Evolutionary conservation across 2,797 vertebrate genomes (phyloP), one percentile per base, ranked within the genome.

Genomic region (Taeniopygia guttata): DNA sequence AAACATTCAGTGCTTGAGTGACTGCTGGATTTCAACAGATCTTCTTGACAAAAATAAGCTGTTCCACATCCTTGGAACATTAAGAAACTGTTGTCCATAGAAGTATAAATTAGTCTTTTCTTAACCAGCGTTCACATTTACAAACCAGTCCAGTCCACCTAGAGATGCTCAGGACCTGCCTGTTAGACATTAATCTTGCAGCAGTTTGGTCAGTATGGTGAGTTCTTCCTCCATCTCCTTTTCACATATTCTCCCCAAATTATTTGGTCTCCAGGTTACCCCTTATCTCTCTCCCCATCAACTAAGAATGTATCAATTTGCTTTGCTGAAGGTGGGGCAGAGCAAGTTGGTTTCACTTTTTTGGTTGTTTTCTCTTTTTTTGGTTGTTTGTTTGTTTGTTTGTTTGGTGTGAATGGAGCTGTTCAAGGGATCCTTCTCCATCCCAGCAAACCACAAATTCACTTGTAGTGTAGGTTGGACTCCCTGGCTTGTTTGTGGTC

Each of bases 131-230:
- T 90, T 93, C 76, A 62, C 79, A 54, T 78, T 89, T 88, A n/a
- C 40, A 87, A 80, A 64, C 62, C 72, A 77, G 59, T 20, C 68
- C 90, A 87, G 83, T 38, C 90, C 77, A 67, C 82, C 74, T 94
- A 86, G 80, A 94, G 83, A 88, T 84, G 96, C 94, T 97, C 95
- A 94, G 94, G 95, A 95, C 82, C 83, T 92, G 63, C 89, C 91
- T 48, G 87, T 87, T 89, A 81, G 84, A 92, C 92, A 81, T 84
- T 59, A 67, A 81, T 58, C 89, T 83, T 82, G 78, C 80, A 75
- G 69, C 84, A 78, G 6, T 89, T 85, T 75, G 84, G 77, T 95
- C 79, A n/a, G 59, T 76, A 51, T 59, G 83, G 91, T 68, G 83
- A 91, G 90, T 95, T 96, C 93, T 94, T 93, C 91, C 84, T 83